These are phyloP conservation scores for Mixornis gularis DNA, from an alignment of 2,113 vertebrate genomes.

Conservation along the genomic window DNA sequence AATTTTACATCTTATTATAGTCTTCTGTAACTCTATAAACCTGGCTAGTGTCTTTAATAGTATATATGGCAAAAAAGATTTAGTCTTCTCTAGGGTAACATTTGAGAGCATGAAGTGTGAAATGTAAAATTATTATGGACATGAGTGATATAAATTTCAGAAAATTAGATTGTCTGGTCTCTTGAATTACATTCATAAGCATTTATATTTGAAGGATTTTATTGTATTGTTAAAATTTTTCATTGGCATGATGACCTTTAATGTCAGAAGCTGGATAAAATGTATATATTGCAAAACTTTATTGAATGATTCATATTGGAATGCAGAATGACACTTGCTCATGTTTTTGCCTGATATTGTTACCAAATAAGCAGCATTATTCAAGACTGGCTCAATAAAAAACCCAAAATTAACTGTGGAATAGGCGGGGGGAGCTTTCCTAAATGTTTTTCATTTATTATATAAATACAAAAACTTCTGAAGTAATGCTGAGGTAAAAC, in stretches of 20 bases:
- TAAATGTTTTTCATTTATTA: background rate
- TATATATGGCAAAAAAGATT: conserved; percentile 49
- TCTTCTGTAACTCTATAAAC: conserved; percentile 47
- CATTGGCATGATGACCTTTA: conserved; percentile 68
- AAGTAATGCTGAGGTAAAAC: background rate
- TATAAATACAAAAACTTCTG: background rate
- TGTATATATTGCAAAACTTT: conserved; percentile 52
- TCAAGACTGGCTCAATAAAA: conserved; percentile 68
- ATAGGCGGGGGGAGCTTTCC: background rate
- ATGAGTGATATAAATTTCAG: conserved; percentile 59
- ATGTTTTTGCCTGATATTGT: conserved; percentile 53
- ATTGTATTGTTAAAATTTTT: conserved; percentile 51
- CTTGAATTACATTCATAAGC: conserved; percentile 53
- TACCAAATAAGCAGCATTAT: conserved; percentile 55
- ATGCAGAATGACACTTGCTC: conserved; percentile 52
- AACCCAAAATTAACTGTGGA: background rate
- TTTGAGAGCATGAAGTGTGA: conserved; percentile 74
- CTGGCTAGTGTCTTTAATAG: conserved; percentile 51
- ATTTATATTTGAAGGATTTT: conserved; percentile 52
- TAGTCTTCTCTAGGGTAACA: conserved; percentile 58
- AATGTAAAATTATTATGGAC: conserved; percentile 60
- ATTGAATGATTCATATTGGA: conserved; percentile 48
- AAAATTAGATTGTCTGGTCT: conserved; percentile 60
- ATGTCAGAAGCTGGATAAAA: conserved; percentile 65
- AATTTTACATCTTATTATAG: conserved; percentile 60